Conservation (phyloP, 2,113 vertebrate genomes). For the Atherinomorus stipes region DNA sequence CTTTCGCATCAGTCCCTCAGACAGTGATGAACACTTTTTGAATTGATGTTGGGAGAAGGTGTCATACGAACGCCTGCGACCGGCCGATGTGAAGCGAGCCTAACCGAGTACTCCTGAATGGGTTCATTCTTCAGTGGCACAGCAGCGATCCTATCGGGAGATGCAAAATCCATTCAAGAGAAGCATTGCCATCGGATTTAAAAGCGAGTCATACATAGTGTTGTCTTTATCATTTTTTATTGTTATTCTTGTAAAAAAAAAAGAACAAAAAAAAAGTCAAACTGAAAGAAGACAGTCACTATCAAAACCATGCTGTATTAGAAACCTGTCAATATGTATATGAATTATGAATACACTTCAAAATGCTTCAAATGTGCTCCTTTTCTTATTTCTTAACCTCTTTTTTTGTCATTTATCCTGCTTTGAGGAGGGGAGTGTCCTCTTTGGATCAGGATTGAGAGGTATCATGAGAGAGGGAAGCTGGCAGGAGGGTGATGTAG, state of each 20-base stretch:
- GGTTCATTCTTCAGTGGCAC: slow-evolving; percentile 45
- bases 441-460: not conserved
- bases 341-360: slow-evolving; percentile 86
- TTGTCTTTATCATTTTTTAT: slow-evolving; percentile 85
- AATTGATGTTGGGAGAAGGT: slow-evolving; percentile 16
- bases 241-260: slow-evolving; percentile 82
- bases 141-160: slow-evolving; percentile 51
- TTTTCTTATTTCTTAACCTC: slow-evolving; percentile 42
- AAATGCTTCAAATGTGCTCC: slow-evolving; percentile 65
- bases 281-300: slow-evolving; percentile 76
- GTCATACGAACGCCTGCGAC: slow-evolving; percentile 35
- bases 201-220: slow-evolving; percentile 79
- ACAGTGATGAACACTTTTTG: slow-evolving; percentile 23
- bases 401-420: not conserved
- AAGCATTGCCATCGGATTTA: slow-evolving; percentile 78
- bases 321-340: slow-evolving; percentile 86
- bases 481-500: too few species aligned
- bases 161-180: slow-evolving; percentile 73
- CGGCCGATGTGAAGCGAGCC: slow-evolving; percentile 34
- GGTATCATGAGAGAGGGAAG: not conserved
- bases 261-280: slow-evolving; percentile 57
- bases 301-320: slow-evolving; percentile 84
- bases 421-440: too few species aligned
- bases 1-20: slow-evolving; percentile 15
- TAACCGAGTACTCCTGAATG: slow-evolving; percentile 66